Evolutionary conservation across 2,888 invertebrate genomes (phyloP).

Genomic region (Acrobasis suavella): DNA sequence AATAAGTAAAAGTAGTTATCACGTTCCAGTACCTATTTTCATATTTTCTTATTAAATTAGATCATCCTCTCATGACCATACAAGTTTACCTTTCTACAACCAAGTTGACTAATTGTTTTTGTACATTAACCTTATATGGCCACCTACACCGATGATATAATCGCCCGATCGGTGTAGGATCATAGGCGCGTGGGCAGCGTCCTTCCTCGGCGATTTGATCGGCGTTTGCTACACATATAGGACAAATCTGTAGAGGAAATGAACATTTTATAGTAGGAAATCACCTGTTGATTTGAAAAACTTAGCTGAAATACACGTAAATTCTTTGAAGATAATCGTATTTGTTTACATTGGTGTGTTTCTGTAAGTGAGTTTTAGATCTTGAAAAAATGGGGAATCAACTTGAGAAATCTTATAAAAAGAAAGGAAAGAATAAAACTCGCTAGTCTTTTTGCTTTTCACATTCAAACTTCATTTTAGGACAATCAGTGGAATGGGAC

Average conservation of each 20-base stretch:
- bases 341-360: no score
- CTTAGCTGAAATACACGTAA: no score
- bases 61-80: neutral
- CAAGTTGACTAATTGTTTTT: constrained; percentile 45
- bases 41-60: neutral
- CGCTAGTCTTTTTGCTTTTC: no score
- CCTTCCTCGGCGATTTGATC: constrained; percentile 62
- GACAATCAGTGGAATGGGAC: no score
- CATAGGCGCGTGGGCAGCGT: constrained; percentile 67
- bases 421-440: no score
- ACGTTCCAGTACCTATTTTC: neutral
- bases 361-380: no score
- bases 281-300: no score
- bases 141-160: constrained; percentile 80
- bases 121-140: constrained; percentile 80
- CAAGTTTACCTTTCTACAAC: neutral
- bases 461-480: no score
- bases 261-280: neutral
- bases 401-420: no score
- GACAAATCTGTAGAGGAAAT: constrained; percentile 27
- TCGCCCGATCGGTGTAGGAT: constrained; percentile 54
- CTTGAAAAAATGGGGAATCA: no score
- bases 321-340: no score
- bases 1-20: no score
- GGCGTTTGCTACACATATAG: constrained; percentile 51